phyloP scores from a whole-genome alignment of 2,113 vertebrate species.

The Thermophis baileyi region DNA sequence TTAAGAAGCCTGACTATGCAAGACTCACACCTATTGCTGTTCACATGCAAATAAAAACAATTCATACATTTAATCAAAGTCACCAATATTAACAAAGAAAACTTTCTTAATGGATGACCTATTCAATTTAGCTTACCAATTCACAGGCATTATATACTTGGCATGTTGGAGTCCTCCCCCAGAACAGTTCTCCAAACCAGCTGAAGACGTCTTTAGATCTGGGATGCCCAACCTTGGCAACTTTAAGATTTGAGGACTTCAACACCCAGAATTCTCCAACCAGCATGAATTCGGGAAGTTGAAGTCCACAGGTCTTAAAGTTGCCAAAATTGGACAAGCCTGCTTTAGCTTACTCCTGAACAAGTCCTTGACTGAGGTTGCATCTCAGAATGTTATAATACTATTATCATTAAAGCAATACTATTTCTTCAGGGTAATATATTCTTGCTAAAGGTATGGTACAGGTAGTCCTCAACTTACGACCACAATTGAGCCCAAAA shows the following conservation, averaged over 20 bases:
- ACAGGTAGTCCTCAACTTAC: neutral
- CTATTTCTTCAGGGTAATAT: neutral
- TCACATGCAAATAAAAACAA: neutral
- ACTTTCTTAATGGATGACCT: neutral
- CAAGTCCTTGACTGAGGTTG: neutral
- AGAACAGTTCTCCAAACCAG: neutral
- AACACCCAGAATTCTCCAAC: neutral
- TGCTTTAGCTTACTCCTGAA: neutral
- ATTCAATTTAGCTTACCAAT: neutral
- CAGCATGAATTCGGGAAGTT: neutral
- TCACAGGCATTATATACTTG: neutral
- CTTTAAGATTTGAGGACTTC: neutral
- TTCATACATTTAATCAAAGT: neutral
- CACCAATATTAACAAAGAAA: neutral
- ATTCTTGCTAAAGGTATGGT: neutral
- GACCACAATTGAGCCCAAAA: no score
- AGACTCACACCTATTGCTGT: neutral
- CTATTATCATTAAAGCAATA: neutral
- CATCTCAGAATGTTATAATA: neutral
- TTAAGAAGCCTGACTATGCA: neutral
- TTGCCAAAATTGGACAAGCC: neutral
- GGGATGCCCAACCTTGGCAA: neutral
- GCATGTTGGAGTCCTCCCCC: neutral
- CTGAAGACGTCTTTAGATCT: neutral
- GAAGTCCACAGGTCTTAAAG: neutral